Percentiles rank a stretch among this genome's conserved stretches.
Conservation (phyloP, 2,888 invertebrate species). For the Pollenia angustigena region DNA sequence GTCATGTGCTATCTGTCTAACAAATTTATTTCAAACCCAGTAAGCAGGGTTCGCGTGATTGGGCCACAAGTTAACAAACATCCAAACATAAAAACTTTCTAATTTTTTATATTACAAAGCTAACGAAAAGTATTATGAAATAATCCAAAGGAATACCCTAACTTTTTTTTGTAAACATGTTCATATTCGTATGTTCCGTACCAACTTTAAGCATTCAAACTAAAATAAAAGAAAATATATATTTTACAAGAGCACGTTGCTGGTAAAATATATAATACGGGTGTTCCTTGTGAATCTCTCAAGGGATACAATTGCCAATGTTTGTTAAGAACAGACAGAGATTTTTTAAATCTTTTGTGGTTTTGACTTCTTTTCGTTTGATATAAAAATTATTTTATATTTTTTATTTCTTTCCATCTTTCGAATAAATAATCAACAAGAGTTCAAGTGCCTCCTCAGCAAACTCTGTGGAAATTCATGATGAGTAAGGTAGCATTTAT, state of each 20-base stretch:
- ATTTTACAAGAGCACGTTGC: conserved; percentile 47
- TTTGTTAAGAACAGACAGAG: conserved; percentile 69
- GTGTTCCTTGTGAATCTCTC: conserved; percentile 49
- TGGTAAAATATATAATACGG: conserved; percentile 44
- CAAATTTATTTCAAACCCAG: too few species aligned
- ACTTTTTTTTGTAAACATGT: neutral
- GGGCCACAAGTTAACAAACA: too few species aligned
- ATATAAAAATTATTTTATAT: conserved; percentile 62
- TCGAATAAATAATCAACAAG: conserved; percentile 55
- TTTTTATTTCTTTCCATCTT: conserved; percentile 31
- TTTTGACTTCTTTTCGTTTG: conserved; percentile 56
- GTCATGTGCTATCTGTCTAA: too few species aligned
- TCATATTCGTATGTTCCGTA: conserved; percentile 1
- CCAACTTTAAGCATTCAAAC: conserved; percentile 47
- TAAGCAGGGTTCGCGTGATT: too few species aligned
- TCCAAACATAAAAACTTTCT: too few species aligned
- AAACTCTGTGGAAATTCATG: conserved; percentile 9
- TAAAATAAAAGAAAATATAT: conserved; percentile 45
- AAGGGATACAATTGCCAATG: conserved; percentile 66
- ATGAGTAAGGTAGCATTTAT: neutral
- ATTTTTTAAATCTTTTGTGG: conserved; percentile 70
- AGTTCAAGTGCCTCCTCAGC: conserved; percentile 59
- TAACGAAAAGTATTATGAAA: neutral
- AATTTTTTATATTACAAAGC: too few species aligned
- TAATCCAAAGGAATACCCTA: conserved; percentile 4